Base-by-base conservation (phyloP, 2,888 invertebrate genomes). In the Atherix ibis region DNA sequence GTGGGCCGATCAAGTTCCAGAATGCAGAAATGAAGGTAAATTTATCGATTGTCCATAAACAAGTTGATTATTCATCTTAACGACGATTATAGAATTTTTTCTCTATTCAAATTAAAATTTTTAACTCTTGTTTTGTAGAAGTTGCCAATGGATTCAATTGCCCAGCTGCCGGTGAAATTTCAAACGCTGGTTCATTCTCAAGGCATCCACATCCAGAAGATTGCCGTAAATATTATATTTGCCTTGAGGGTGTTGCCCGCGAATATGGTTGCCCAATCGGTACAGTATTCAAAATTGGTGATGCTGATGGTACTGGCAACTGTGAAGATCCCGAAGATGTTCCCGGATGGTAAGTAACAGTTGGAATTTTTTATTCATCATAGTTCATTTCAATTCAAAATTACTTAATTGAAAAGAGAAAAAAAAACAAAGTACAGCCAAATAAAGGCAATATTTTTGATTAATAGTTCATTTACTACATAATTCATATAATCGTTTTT, bases 201-300 rank as follows among this genome's bases (percentile, higher is more conserved):
- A 77, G 91, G 56, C 91, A 91, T 64, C 87, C 89, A 38, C 91
- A 92, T 63, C 89, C 89, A 24, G 87, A 88, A 46, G 87, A 87
- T 64, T 88, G 87, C 71, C 78, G 91, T 53, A 89, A 91, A 61
- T 92, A 89, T 67, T 92, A 85, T 70, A 88, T 91, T 63, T 92
- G 91, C 58, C 62, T 89, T 44, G 89, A 89, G 62, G 83, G 84
- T 46, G 78, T 76, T 38, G 84, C 91, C 44, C 75, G 91, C 46
- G 89, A 91, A 63, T 91, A 91, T 63, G 91, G 91, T 44, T 92
- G 91, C 68, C 89, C 89, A 52, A 85, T 92, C 56, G 91, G 91
- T 37, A 89, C 89, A 37, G 91, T 91, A 34, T 92, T 89, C 78
- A 87, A 88, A 64, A 88, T 89, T 63, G 88, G 88, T 40, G 84